A percentile compares a stretch with the other conserved stretches of the same genome.
phyloP scores from a whole-genome alignment of 2,888 invertebrate species.

The Amiota communis region DNA sequence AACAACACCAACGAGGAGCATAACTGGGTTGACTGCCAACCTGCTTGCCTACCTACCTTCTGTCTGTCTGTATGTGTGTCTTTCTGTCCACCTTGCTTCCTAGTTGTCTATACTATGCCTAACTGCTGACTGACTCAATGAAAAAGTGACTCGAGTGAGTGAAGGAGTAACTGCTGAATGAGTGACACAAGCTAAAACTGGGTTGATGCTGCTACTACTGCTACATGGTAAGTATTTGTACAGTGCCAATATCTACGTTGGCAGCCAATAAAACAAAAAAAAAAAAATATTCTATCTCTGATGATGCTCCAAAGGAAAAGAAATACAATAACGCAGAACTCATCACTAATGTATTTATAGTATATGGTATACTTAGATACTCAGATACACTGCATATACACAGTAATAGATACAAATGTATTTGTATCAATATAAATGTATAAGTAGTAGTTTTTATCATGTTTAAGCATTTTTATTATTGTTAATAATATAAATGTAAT shows the following conservation, averaged over 20 bases:
- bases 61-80: too few species aligned
- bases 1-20: background rate
- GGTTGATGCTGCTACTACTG: background rate
- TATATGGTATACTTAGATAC: background rate
- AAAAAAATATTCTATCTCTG: background rate
- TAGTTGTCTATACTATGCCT: too few species aligned
- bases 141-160: background rate
- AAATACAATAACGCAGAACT: conserved; percentile 7
- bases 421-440: too few species aligned
- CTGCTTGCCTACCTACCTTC: background rate
- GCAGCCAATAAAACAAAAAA: background rate
- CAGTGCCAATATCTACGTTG: background rate
- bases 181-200: background rate
- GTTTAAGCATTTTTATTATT: background rate
- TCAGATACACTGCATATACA: background rate
- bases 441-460: background rate
- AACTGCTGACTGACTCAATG: background rate
- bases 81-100: too few species aligned
- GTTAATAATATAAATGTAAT: background rate
- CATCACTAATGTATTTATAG: conserved; percentile 14
- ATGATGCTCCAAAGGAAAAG: background rate
- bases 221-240: too few species aligned
- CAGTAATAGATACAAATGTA: background rate
- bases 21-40: background rate
- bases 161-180: conserved; percentile 30